These are phyloP conservation scores for Hartigia nigra DNA, from an alignment of 2,888 invertebrate genomes.

Conservation along the genomic window DNA sequence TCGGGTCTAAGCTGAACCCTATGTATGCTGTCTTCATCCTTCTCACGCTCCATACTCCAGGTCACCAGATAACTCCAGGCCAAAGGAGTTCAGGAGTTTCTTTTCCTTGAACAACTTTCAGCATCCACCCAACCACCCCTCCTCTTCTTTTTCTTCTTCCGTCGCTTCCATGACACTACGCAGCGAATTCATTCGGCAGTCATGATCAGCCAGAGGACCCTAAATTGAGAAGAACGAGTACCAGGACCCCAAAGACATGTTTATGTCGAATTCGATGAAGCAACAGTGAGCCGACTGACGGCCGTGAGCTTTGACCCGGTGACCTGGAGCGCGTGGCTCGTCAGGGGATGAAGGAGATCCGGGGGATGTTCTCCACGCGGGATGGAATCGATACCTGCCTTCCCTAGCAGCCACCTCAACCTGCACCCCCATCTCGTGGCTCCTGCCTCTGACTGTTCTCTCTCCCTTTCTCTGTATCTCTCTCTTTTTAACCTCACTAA, in stretches of 20 bases:
- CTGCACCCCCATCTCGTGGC: conserved; percentile 22
- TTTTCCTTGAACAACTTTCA: not conserved
- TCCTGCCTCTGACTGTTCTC: not conserved
- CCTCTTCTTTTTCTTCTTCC: no score
- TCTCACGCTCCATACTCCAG: not conserved
- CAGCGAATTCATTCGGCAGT: not conserved
- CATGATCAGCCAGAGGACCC: not conserved
- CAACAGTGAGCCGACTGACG: conserved; percentile 58
- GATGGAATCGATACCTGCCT: conserved; percentile 60
- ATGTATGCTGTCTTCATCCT: not conserved
- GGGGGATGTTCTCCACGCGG: conserved; percentile 44
- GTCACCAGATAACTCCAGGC: not conserved
- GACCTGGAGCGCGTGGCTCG: conserved; percentile 55
- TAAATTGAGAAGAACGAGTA: not conserved
- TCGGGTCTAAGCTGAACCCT: not conserved
- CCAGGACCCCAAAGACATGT: not conserved
- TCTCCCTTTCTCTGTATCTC: not conserved
- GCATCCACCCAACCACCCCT: no score
- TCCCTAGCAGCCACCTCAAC: conserved; percentile 50
- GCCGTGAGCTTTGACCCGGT: conserved; percentile 64
- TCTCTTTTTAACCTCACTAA: not conserved
- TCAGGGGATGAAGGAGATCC: conserved; percentile 28
- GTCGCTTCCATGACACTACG: no score
- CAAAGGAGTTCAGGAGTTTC: not conserved
- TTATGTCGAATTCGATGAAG: conserved; percentile 32